Percentiles rank a stretch among this genome's conserved stretches.
phyloP scores from a whole-genome alignment of 2,888 invertebrate species.

The Archips crataeganus region DNA sequence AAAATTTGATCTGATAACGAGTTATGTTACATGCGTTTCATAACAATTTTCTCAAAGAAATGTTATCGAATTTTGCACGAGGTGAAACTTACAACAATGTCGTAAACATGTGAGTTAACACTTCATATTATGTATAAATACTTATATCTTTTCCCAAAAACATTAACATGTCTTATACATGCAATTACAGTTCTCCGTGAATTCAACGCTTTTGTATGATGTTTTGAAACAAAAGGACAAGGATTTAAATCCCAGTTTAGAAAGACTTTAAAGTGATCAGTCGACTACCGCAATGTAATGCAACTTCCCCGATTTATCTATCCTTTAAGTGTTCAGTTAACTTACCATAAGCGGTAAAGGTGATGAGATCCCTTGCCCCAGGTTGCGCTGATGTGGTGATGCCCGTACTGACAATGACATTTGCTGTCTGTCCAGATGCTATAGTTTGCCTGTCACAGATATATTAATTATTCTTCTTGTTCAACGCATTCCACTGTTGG shows the following conservation, averaged over 20 bases:
- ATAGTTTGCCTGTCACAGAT: conserved; percentile 66
- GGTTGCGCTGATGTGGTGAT: conserved; percentile 77
- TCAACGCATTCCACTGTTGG: too few relatives aligned
- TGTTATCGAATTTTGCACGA: background rate
- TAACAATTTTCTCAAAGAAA: background rate
- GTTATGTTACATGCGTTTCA: background rate
- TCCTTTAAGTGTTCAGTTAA: background rate
- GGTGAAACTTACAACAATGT: background rate
- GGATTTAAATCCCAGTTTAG: too few relatives aligned
- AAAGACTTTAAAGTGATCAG: too few relatives aligned
- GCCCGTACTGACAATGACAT: conserved; percentile 82
- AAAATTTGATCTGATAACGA: background rate
- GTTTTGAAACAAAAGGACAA: background rate
- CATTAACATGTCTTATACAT: too few relatives aligned
- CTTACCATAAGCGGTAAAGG: conserved; percentile 86
- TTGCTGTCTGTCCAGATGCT: conserved; percentile 83
- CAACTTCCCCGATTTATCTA: too few relatives aligned
- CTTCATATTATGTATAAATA: background rate
- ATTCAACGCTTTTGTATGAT: background rate
- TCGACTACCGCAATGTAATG: too few relatives aligned
- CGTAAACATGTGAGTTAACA: background rate
- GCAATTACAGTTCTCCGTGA: too few relatives aligned
- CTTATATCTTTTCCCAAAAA: background rate
- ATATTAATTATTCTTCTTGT: background rate
- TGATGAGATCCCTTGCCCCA: conserved; percentile 87